Base-by-base conservation (phyloP, 1,140 invertebrate genomes). In the Drosophila tani region DNA sequence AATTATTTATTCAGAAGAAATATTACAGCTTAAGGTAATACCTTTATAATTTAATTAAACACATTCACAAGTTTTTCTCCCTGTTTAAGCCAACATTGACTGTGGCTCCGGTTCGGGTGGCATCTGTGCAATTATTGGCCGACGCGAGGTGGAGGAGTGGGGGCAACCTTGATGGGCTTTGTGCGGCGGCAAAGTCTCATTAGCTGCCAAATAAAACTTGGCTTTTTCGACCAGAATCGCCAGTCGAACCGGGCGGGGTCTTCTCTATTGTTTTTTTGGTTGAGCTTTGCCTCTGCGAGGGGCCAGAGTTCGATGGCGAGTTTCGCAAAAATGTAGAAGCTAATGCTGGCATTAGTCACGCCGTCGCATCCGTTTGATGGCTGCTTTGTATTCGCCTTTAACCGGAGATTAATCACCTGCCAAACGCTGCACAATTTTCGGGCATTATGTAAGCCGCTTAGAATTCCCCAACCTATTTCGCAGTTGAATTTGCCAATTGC, bases 291-390 rank as follows among this genome's bases (percentile, higher is more conserved):
- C 51, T 15, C 53, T 2, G 19, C 15, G 43, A 21, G 68, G 69
- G 56, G 74, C 68, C 63, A 77, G 58, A 84, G 83, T 76, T 79
- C 63, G 77, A 79, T 84, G 80, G 66, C 64, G 79, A 81, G 67
- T 83, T 78, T 87, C 81, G 73, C 80, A 71, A 82, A 82, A 70
- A 63, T 65, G 59, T 82, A 71, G 85, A 73, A 70, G 64, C 76
- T 80, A 87, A 83, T 82, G 78, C 79, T 82, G 76, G 71, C 85
- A 88, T 87, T 87, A 87, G 84, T 87, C 84, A 88, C 75, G 82
- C 47, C 63, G 49, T 27, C 47, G 80, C 69, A 75, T 68, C 62
- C 64, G 66, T 62, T 64, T 49, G 67, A 68, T 68, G 53, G 56
- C 46, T 56, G 29, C 50, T 60, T 67, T 32, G 65, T 70, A 2